Conservation (phyloP, 2,113 vertebrate genomes). For the Aptenodytes patagonicus region DNA sequence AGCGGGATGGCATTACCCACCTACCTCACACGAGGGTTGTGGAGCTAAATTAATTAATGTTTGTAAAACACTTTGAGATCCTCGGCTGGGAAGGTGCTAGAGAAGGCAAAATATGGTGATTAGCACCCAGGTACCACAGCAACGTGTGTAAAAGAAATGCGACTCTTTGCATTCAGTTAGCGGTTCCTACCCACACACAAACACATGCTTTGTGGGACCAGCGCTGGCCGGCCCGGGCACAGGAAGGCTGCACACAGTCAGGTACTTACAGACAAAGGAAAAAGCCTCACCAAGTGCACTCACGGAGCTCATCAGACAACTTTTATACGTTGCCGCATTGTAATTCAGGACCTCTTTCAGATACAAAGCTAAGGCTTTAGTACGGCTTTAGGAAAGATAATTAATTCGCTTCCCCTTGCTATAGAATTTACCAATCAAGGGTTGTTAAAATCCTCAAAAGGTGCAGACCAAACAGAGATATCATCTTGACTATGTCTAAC, state of each 20-base stretch:
- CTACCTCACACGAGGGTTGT: conserved; percentile 63
- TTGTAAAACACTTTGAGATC: conserved; percentile 69
- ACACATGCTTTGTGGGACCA: not conserved
- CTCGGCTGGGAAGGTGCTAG: conserved; percentile 66
- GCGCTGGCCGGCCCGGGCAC: not conserved
- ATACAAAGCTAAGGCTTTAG: not conserved
- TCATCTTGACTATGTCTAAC: not conserved
- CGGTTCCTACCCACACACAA: conserved; percentile 33
- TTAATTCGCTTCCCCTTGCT: not conserved
- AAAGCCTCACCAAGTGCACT: conserved; percentile 19
- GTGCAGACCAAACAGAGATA: not conserved
- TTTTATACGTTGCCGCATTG: not conserved
- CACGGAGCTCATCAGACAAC: conserved; percentile 16
- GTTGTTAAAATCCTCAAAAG: not conserved
- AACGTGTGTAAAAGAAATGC: conserved; percentile 16
- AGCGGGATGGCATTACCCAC: conserved; percentile 55
- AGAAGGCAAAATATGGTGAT: conserved; percentile 69
- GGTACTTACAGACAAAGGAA: conserved; percentile 36
- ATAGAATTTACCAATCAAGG: not conserved
- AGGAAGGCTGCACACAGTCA: not conserved
- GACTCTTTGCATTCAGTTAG: not conserved
- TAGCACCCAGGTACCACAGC: conserved; percentile 61
- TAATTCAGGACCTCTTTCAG: not conserved
- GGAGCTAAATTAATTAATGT: conserved; percentile 70
- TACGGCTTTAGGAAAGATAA: not conserved